phyloP scores from a whole-genome alignment of 2,113 vertebrate species.

The Alexandromys fortis region DNA sequence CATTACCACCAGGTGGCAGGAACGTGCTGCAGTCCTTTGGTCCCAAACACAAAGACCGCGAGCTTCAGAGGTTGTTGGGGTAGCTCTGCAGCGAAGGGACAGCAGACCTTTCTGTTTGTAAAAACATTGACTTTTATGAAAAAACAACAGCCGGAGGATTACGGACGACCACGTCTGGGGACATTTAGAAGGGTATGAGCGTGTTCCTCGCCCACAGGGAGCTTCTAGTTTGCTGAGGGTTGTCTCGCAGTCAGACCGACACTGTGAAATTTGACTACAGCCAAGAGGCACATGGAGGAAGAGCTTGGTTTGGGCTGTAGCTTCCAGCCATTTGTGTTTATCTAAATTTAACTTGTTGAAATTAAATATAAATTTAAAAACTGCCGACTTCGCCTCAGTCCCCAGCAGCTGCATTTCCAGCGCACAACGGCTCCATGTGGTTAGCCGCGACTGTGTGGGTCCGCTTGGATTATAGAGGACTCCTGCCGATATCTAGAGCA shows the following conservation, averaged over 20 bases:
- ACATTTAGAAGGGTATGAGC: background rate
- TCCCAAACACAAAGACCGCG: conserved; percentile 43
- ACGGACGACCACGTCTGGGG: background rate
- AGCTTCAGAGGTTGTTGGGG: background rate
- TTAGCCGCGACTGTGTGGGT: too few species aligned
- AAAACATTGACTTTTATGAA: conserved; percentile 27
- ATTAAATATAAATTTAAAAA: conserved; percentile 11
- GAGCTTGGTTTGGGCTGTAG: background rate
- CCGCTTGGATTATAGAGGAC: background rate
- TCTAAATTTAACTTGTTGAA: conserved; percentile 33
- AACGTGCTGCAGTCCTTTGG: conserved; percentile 70
- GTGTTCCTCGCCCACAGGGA: background rate
- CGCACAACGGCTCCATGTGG: too few species aligned
- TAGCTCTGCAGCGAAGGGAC: conserved; percentile 26
- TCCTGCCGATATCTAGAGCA: too few species aligned
- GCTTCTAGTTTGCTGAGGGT: background rate
- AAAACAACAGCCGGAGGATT: conserved; percentile 10
- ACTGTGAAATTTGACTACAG: background rate
- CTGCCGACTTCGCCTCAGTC: background rate
- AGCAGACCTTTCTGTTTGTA: conserved; percentile 24
- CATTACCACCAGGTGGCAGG: conserved; percentile 77
- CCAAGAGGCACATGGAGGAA: background rate
- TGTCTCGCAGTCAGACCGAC: background rate
- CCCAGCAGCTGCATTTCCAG: background rate
- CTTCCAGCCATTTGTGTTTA: background rate